Evolutionary conservation across 2,113 vertebrate species (phyloP).

Genomic region (Apteryx mantelli): DNA sequence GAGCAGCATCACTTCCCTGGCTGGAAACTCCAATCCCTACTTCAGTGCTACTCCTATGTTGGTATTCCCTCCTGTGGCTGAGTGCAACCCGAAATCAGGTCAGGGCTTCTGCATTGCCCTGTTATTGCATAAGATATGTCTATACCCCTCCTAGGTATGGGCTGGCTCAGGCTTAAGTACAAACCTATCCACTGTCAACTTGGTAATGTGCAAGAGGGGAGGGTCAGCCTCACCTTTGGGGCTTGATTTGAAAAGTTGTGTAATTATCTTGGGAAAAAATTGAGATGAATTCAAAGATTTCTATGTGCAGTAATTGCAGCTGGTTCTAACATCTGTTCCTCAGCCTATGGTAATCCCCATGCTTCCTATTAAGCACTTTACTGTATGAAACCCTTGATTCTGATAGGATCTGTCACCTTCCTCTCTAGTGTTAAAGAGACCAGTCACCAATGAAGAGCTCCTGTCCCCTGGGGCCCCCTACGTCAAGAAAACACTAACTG

Average conservation of each 20-base stretch:
- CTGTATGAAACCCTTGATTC: neutral
- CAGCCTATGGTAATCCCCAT: neutral
- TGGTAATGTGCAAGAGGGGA: neutral
- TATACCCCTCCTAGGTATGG: fast-evolving
- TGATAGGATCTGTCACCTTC: constrained; percentile 44
- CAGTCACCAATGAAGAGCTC: constrained; percentile 82
- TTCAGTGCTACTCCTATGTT: constrained; percentile 42
- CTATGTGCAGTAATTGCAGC: neutral
- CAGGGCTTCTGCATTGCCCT: constrained; percentile 3
- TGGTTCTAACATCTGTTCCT: neutral
- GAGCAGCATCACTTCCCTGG: constrained; percentile 76
- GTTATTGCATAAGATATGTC: fast-evolving
- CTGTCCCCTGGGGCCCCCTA: constrained; percentile 84
- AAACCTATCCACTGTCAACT: neutral
- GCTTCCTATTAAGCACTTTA: neutral
- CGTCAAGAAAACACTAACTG: constrained; percentile 83
- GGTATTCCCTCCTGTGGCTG: constrained; percentile 61
- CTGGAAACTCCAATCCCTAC: constrained; percentile 73
- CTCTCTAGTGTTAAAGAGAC: constrained; percentile 81
- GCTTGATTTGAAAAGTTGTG: neutral
- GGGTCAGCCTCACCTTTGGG: neutral
- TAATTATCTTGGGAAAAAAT: neutral
- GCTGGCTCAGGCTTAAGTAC: neutral
- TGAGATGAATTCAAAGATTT: neutral
- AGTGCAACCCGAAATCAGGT: constrained; percentile 89